Evolutionary conservation across 92 coral and sea anemone genomes (phyloP).

Genomic region (Desmophyllum pertusum): DNA sequence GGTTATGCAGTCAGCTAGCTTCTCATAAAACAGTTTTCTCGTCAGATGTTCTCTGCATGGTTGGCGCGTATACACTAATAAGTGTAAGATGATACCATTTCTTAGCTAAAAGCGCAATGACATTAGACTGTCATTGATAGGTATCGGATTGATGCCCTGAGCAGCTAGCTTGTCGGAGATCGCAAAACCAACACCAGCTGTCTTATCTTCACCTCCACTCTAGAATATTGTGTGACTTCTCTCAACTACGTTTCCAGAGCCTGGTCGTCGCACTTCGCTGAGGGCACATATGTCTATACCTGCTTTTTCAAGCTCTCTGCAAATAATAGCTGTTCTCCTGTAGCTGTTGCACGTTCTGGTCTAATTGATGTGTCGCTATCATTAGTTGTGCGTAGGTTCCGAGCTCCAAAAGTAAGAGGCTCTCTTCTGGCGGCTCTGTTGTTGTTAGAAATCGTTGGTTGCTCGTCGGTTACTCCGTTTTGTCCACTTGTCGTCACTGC

Average conservation of each 20-base stretch:
- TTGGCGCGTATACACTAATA: constrained; percentile 4
- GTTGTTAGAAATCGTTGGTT: neutral
- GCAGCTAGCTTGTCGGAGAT: constrained; percentile 35
- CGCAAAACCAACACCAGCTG: constrained; percentile 57
- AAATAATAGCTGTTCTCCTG: constrained; percentile 41
- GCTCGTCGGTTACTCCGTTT: constrained; percentile 17
- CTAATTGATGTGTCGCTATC: constrained; percentile 29
- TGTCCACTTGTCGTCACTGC: constrained; percentile 2
- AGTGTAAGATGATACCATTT: constrained; percentile 4
- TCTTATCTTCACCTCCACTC: constrained; percentile 36
- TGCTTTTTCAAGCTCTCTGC: constrained; percentile 36
- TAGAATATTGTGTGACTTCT: constrained; percentile 50
- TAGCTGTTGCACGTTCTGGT: constrained; percentile 61
- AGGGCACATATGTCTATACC: constrained; percentile 41
- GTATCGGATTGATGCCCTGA: constrained; percentile 35
- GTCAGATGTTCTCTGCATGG: constrained; percentile 10
- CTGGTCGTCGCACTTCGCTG: constrained; percentile 47
- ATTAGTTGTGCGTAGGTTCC: constrained; percentile 28
- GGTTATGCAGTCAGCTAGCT: constrained; percentile 3
- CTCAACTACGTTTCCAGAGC: constrained; percentile 23
- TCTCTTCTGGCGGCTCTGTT: neutral
- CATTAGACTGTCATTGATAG: constrained; percentile 42
- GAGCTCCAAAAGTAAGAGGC: constrained; percentile 30
- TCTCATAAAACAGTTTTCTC: constrained; percentile 26
- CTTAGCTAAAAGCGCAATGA: constrained; percentile 19